phyloP scores from a whole-genome alignment of 2,888 invertebrate genomes.

The Troides aeacus region DNA sequence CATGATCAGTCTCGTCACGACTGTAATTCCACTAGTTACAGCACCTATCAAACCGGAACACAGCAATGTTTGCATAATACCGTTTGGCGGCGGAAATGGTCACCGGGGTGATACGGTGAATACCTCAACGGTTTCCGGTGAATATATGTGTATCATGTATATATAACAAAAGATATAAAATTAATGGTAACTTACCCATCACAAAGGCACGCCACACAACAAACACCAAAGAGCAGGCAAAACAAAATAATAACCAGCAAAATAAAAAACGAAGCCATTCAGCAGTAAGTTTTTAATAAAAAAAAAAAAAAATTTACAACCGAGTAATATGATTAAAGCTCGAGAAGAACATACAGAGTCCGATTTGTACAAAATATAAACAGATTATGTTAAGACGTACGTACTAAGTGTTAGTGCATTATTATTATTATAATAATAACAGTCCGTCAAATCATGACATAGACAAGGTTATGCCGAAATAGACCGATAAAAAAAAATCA shows the following conservation, averaged over 20 bases:
- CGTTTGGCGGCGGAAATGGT: too few relatives aligned
- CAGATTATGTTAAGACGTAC: slow-evolving; percentile 33
- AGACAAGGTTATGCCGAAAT: background rate
- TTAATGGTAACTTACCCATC: slow-evolving; percentile 51
- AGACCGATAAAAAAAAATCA: too few relatives aligned
- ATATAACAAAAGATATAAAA: too few relatives aligned
- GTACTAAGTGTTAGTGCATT: slow-evolving; percentile 32
- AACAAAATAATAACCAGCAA: slow-evolving; percentile 55
- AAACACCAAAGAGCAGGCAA: slow-evolving; percentile 62
- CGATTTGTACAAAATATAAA: slow-evolving; percentile 59
- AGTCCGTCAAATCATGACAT: slow-evolving; percentile 31
- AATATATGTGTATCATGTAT: too few relatives aligned
- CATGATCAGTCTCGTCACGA: too few relatives aligned
- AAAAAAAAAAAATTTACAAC: slow-evolving; percentile 65
- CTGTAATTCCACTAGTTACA: too few relatives aligned
- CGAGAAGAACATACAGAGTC: slow-evolving; percentile 71
- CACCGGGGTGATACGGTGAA: too few relatives aligned
- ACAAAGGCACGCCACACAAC: slow-evolving; percentile 50
- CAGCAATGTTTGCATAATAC: too few relatives aligned
- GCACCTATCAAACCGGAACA: too few relatives aligned
- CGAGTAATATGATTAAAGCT: slow-evolving; percentile 76
- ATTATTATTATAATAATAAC: slow-evolving; percentile 28
- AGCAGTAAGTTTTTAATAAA: slow-evolving; percentile 74
- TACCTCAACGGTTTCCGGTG: too few relatives aligned
- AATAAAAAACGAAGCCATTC: slow-evolving; percentile 74